A percentile compares a stretch with the other conserved stretches of the same genome.
phyloP scores from a whole-genome alignment of 1,140 invertebrate species.

The Yoshiicerus persimilis region DNA sequence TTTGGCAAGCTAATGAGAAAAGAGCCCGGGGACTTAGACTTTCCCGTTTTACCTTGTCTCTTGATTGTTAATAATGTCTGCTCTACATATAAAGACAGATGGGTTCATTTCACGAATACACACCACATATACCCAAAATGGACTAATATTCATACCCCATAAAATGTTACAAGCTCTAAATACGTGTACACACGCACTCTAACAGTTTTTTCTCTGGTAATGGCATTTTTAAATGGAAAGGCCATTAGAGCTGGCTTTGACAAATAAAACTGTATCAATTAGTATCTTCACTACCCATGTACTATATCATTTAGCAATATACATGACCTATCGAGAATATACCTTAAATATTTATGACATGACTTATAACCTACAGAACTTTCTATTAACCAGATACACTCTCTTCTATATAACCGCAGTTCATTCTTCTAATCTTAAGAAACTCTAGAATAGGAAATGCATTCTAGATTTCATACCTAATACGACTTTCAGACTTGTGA shows the following conservation, averaged over 20 bases:
- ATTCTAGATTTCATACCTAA: not conserved
- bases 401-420: not conserved
- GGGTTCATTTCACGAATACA: not conserved
- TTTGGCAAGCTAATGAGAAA: not conserved
- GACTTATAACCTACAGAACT: too few species aligned
- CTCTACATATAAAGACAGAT: not conserved
- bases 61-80: not conserved
- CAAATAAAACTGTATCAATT: too few species aligned
- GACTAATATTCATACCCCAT: too few species aligned
- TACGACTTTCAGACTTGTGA: not conserved
- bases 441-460: not conserved
- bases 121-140: not conserved
- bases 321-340: too few species aligned
- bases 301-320: too few species aligned
- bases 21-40: not conserved
- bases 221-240: too few species aligned
- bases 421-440: not conserved
- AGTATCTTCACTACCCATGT: too few species aligned
- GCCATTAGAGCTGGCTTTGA: too few species aligned
- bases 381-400: too few species aligned
- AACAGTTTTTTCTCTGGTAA: too few species aligned
- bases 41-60: not conserved
- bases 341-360: too few species aligned
- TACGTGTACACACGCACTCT: not conserved
- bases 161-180: too few species aligned